phyloP scores from a whole-genome alignment of 2,888 invertebrate genomes.

The Pachymerium ferrugineum region DNA sequence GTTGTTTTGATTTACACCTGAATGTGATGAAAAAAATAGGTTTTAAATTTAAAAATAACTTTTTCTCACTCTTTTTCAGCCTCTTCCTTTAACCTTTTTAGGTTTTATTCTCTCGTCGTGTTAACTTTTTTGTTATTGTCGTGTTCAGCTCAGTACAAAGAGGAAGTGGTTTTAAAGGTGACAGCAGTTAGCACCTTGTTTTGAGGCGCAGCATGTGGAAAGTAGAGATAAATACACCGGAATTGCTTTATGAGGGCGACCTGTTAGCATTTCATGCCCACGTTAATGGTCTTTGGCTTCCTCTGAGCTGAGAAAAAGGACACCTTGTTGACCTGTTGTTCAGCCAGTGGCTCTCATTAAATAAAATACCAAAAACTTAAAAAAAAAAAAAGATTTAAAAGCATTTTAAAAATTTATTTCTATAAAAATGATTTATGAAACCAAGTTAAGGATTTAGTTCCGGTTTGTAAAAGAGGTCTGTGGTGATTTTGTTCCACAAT shows the following conservation, averaged over 20 bases:
- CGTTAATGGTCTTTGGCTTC: slow-evolving; percentile 24
- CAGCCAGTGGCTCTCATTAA: not conserved
- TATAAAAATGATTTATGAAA: too few species aligned
- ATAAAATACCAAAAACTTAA: not conserved
- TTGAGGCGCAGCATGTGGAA: slow-evolving; percentile 25
- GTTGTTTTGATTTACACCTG: slow-evolving; percentile 22
- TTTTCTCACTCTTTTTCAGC: slow-evolving; percentile 4
- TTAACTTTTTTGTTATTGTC: slow-evolving; percentile 2
- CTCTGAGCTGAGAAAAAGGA: slow-evolving; percentile 19
- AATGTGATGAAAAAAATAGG: not conserved
- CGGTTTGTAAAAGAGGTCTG: not conserved
- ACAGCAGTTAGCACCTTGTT: slow-evolving; percentile 27
- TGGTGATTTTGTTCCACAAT: slow-evolving; percentile 22
- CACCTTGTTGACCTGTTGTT: slow-evolving; percentile 13
- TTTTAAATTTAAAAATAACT: slow-evolving; percentile 20
- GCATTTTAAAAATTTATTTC: too few species aligned
- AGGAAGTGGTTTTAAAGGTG: slow-evolving; percentile 27
- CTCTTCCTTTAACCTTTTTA: not conserved
- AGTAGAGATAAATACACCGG: slow-evolving; percentile 27
- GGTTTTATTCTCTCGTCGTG: not conserved
- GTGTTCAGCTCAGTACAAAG: slow-evolving; percentile 22
- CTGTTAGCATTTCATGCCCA: slow-evolving; percentile 27
- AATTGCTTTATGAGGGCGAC: slow-evolving; percentile 27
- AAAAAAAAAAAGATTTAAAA: too few species aligned
- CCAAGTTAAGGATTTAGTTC: not conserved